These are phyloP conservation scores for Colinus virginianus DNA, from an alignment of 2,113 vertebrate genomes.

Conservation along the genomic window DNA sequence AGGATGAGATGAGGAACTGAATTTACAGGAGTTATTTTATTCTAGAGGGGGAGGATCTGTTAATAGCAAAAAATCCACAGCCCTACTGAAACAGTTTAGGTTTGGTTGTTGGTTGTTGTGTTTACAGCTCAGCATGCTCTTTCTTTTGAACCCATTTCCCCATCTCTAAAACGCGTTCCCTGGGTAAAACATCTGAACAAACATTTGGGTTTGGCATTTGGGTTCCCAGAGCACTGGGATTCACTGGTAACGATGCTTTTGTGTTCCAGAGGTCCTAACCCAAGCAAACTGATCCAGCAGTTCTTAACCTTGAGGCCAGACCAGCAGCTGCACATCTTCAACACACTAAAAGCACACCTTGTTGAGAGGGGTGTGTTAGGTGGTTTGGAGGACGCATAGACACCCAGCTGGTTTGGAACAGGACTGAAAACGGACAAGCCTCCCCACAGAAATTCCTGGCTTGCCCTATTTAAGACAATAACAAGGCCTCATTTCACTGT, in stretches of 20 bases:
- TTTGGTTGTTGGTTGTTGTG: not conserved
- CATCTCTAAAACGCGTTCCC: not conserved
- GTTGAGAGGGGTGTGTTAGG: constrained; percentile 88
- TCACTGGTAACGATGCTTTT: fast-evolving
- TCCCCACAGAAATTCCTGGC: constrained; percentile 19
- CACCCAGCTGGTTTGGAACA: not conserved
- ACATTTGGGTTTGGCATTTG: not conserved
- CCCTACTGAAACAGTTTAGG: not conserved
- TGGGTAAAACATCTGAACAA: not conserved
- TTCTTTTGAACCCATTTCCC: not conserved
- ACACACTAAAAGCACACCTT: constrained; percentile 92
- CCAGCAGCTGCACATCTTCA: constrained; percentile 97
- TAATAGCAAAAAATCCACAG: not conserved
- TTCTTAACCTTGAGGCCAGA: constrained; percentile 92
- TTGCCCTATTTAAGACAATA: constrained; percentile 52
- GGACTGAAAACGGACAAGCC: constrained; percentile 57
- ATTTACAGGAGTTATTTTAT: not conserved
- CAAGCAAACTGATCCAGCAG: constrained; percentile 95
- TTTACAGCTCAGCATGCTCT: not conserved
- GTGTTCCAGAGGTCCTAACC: constrained; percentile 91
- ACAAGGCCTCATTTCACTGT: constrained; percentile 74
- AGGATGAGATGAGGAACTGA: not conserved
- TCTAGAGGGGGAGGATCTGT: not conserved
- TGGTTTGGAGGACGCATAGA: constrained; percentile 75
- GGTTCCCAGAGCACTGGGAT: fast-evolving